Base-by-base conservation (phyloP, 37 sponge, comb jelly and placozoan genomes). In the Dysidea cf. avara region DNA sequence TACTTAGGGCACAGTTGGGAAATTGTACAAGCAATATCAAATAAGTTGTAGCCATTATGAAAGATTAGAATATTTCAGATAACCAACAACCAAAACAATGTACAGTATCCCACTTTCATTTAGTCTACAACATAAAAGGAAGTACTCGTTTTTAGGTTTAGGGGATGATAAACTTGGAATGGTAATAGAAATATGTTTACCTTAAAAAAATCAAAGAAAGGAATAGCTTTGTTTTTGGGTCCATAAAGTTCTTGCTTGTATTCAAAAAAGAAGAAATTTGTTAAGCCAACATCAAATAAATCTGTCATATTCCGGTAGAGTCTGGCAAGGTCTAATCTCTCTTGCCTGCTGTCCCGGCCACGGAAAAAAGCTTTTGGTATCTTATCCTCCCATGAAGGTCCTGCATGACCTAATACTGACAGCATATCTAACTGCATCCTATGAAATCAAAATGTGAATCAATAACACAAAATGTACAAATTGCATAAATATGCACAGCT, bases 301-400 rank as follows among this genome's bases (percentile, higher is more conserved):
- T 96, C 95, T 5, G 93, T 86, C 48, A 87, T 64, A 25, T 69
- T 76, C 48, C 78, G 72, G 71, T 87, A 79, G n/a, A 66, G 64
- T 57, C 79, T 69, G 20, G 89, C 90, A 20, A 98, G 74, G 60
- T 98, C 96, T 75, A 98, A 81, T 24, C 99, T 51, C 69, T 84
- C 96, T 68, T 94, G 83, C 53, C 91, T 76, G 66, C 93, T 92
- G 81, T 98, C 99, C 33, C 99, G 64, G 3, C 99, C 99, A 37
- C 99, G 83, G 79, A 96, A 98, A 61, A 98, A 88, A 7, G 82
- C 96, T 25, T 86, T 86, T 1, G 87, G 83, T 1, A 78, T 77
- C 65, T 91, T 92, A n/a, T 81, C 77, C 33, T 66, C 64, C 99
- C 99, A 98, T 0, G 78, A 72, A 20, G 77, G 71, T 9, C 77